Evolutionary conservation across 2,797 vertebrate genomes (phyloP).

Genomic region (Epinephelus awoara): DNA sequence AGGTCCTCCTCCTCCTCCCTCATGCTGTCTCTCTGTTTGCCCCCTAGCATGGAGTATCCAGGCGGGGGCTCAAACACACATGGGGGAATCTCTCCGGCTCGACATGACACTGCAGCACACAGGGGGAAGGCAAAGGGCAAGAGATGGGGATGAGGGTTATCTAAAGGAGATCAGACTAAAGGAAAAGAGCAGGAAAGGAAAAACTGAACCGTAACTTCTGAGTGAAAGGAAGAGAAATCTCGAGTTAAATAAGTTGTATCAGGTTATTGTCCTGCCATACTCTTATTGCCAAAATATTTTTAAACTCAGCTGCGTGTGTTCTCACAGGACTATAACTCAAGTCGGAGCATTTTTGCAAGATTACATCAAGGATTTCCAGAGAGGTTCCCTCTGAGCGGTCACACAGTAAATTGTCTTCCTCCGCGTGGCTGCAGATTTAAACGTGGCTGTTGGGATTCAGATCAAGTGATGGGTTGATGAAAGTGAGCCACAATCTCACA

Average conservation of each 20-base stretch:
- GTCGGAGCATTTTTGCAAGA: background rate
- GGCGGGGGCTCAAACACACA: conserved; percentile 93
- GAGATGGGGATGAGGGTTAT: conserved; percentile 43
- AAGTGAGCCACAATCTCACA: conserved; percentile 15
- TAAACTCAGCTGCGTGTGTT: background rate
- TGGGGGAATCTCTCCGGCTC: conserved; percentile 92
- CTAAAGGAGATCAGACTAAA: conserved; percentile 30
- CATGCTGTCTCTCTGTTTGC: conserved; percentile 90
- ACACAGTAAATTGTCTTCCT: conserved; percentile 25
- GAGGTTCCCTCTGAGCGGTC: conserved; percentile 12
- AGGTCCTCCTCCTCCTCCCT: conserved; percentile 96
- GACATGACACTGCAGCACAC: conserved; percentile 89
- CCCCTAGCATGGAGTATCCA: conserved; percentile 95
- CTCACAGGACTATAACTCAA: conserved; percentile 9
- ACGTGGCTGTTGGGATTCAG: conserved; percentile 12
- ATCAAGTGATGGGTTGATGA: conserved; percentile 34
- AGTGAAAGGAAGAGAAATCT: conserved; percentile 15
- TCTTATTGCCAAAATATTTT: background rate
- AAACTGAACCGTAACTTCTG: background rate
- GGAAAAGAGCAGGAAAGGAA: background rate
- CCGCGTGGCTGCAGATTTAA: conserved; percentile 18
- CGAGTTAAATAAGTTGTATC: background rate
- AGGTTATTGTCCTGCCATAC: background rate
- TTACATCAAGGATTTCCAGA: conserved; percentile 24
- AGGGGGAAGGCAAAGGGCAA: conserved; percentile 53